Base-by-base conservation (phyloP, 2,888 invertebrate species). In the Caenorhabditis sp. region DNA sequence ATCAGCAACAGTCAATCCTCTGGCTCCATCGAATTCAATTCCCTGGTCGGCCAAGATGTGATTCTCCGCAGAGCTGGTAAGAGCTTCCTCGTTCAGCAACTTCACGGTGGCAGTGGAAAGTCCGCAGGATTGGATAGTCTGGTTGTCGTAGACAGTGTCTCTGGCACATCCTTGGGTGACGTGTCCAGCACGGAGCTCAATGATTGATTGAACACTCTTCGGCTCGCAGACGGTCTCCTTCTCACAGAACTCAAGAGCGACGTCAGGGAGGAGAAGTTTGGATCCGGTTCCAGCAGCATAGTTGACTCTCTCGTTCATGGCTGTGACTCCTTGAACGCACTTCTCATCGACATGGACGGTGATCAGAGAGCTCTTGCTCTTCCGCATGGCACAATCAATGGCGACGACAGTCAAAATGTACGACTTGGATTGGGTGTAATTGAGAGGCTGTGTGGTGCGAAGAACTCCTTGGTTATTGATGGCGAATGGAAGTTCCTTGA, bases 341-440 rank as follows among this genome's bases (percentile, higher is more conserved):
- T 82, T 82, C 87, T 95, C 94, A 92, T 95, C 95, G 87, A 97
- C 96, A 93, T 96, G 96, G 93, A 99, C 95, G 92, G 97, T 98
- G 91, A 99, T 97, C 95, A 97, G 96, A 66, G 97, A 96, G 0
- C 97, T 97, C 54, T 96, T 95, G 0, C 97, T 97, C 92, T 88
- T 87, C 3, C 88, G 82, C 96, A 97, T 97, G 61, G 97, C 98
- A 93, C 98, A 98, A 93, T 98, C 98, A 93, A 96, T 96, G 1
- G 98, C 98, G 82, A 97, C 96, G 82, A 98, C 96, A 41, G 96
- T 96, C 66, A 99, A 94, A 89, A 98, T 97, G 94, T 98, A 97
- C 93, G 97, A 98, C 94, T 97, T 97, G 8, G 96, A 95, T 84
- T 95, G 94, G 92, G 96, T 96, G 93, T 96, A 97, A 91, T 97